phyloP scores from a whole-genome alignment of 1,140 invertebrate genomes.

The Drosophila murphyi region DNA sequence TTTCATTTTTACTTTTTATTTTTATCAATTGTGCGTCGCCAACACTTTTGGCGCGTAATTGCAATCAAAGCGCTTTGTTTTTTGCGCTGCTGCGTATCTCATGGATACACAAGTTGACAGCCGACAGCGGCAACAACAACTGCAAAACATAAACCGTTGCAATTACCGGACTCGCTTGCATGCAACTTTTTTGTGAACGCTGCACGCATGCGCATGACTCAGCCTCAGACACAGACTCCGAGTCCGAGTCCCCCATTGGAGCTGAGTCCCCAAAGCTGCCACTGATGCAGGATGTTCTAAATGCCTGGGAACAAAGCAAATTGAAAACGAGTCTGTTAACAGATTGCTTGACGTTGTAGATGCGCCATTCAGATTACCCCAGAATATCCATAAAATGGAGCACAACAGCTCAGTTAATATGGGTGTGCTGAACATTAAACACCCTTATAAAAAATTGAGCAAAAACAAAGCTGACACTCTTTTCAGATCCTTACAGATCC shows the following conservation, averaged over 20 bases:
- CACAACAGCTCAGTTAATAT: background rate
- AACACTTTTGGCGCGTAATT: slow-evolving; percentile 64
- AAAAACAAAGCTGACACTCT: too few species aligned
- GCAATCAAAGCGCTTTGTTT: slow-evolving; percentile 54
- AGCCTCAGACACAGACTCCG: background rate
- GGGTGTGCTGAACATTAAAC: background rate
- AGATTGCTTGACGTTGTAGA: slow-evolving; percentile 17
- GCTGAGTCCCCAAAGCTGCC: slow-evolving; percentile 22
- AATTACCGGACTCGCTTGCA: slow-evolving; percentile 8
- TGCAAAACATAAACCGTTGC: slow-evolving; percentile 10
- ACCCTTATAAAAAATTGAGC: background rate
- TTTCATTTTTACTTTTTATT: slow-evolving; percentile 2
- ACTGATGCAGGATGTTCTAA: slow-evolving; percentile 42
- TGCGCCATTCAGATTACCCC: slow-evolving; percentile 26
- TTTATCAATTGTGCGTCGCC: slow-evolving; percentile 55
- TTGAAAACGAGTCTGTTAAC: slow-evolving; percentile 40
- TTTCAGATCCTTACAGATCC: too few species aligned
- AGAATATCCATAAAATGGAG: background rate
- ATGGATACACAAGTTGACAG: slow-evolving; percentile 38
- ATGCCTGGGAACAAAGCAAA: slow-evolving; percentile 60
- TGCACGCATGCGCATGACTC: slow-evolving; percentile 46
- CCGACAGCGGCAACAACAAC: slow-evolving; percentile 5
- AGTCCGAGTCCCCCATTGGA: background rate
- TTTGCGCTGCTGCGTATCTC: slow-evolving; percentile 42
- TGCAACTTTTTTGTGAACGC: slow-evolving; percentile 42